These are phyloP conservation scores for Peromyscus californicus DNA, from an alignment of 2,113 vertebrate species.

Conservation along the genomic window DNA sequence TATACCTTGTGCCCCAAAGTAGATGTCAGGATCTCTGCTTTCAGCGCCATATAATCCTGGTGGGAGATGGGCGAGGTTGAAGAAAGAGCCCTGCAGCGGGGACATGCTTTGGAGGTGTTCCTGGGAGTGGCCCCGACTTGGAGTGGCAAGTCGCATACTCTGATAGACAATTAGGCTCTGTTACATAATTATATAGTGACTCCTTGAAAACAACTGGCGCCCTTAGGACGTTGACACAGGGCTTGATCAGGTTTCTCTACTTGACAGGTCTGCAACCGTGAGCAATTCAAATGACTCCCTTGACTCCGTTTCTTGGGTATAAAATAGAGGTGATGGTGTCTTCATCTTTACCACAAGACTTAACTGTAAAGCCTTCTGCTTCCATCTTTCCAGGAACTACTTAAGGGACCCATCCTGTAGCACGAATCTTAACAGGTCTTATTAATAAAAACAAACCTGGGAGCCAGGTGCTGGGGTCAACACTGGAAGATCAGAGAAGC, in stretches of 20 bases:
- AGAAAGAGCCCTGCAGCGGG: neutral
- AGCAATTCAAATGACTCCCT: neutral
- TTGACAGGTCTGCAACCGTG: neutral
- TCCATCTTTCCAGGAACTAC: neutral
- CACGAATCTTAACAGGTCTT: too few relatives aligned
- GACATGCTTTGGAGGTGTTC: neutral
- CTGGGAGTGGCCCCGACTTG: neutral
- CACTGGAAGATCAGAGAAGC: too few relatives aligned
- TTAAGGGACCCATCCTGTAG: neutral
- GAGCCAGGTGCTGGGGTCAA: too few relatives aligned
- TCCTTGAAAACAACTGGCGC: neutral
- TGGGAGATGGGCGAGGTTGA: neutral
- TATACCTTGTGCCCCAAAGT: neutral
- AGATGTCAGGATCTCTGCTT: constrained; percentile 2
- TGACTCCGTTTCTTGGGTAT: neutral
- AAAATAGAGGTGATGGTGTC: neutral
- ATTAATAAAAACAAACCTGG: too few relatives aligned
- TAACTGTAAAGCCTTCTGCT: neutral
- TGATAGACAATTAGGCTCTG: neutral
- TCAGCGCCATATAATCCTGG: neutral
- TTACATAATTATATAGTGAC: neutral
- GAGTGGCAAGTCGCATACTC: neutral
- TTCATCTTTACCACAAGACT: neutral
- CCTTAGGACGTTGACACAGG: neutral
- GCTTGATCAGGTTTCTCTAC: neutral